A percentile compares a stretch with the other conserved stretches of the same genome.
These are phyloP conservation scores for Eulemur rufifrons DNA, from an alignment of 2,113 vertebrate genomes.

Conservation along the genomic window DNA sequence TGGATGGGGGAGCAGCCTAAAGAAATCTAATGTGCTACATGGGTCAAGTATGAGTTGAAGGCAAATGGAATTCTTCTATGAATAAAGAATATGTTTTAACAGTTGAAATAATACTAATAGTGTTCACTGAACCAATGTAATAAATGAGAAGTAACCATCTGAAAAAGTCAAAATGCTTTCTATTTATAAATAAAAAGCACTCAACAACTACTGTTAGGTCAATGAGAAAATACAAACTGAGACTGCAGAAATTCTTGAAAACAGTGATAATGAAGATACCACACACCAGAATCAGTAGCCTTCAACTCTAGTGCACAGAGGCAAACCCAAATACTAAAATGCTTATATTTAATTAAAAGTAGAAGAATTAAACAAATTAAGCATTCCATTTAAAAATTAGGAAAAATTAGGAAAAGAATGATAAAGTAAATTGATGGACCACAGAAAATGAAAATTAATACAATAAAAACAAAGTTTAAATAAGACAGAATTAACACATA, in stretches of 20 bases:
- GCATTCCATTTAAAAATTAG: neutral
- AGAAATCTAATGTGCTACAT: neutral
- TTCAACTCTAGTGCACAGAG: neutral
- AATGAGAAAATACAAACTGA: neutral
- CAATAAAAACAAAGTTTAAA: neutral
- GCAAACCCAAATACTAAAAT: neutral
- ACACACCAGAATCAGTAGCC: neutral
- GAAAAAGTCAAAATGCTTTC: neutral
- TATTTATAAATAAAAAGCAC: neutral
- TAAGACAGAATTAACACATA: neutral
- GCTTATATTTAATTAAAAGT: neutral
- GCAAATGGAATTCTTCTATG: neutral
- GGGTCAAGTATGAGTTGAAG: neutral
- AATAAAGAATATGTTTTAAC: neutral
- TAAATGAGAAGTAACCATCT: neutral
- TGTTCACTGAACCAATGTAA: neutral
- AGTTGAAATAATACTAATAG: neutral
- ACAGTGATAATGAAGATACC: neutral
- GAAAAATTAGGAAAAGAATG: neutral
- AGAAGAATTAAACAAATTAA: neutral
- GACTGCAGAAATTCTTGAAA: neutral
- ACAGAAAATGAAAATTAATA: neutral
- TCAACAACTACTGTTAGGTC: neutral
- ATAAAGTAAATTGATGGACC: neutral
- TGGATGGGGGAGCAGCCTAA: neutral